Evolutionary conservation across 2,113 vertebrate genomes (phyloP).

Genomic region (Vanacampus margaritifer): DNA sequence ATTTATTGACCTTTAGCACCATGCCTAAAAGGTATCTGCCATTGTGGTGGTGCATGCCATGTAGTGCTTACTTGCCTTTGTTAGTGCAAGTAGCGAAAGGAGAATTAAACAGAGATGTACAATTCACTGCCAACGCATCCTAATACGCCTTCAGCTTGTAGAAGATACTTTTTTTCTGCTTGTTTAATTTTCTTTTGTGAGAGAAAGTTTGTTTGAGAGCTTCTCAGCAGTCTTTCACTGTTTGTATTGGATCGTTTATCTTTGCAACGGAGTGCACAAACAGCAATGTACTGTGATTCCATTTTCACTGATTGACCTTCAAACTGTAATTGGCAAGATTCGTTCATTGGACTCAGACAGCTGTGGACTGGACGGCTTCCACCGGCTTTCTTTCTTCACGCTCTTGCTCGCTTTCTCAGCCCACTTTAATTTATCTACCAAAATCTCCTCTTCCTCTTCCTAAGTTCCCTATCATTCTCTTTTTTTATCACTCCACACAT

Average conservation of each 20-base stretch:
- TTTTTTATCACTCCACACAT: not conserved
- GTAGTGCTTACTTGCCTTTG: not conserved
- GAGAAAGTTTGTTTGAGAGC: conserved; percentile 6
- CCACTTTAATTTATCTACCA: not conserved
- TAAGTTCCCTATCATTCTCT: not conserved
- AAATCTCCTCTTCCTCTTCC: conserved; percentile 8
- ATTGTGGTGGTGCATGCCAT: conserved; percentile 6
- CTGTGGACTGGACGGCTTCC: conserved; percentile 35
- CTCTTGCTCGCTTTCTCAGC: conserved; percentile 1
- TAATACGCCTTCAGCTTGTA: conserved; percentile 8
- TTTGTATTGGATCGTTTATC: conserved; percentile 34
- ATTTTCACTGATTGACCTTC: conserved; percentile 57
- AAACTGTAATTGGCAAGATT: conserved; percentile 44
- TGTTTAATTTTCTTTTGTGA: not conserved
- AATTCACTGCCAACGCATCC: not conserved
- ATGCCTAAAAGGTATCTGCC: too few relatives aligned
- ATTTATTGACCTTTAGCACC: too few relatives aligned
- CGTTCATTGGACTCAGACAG: conserved; percentile 30
- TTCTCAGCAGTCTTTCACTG: conserved; percentile 12
- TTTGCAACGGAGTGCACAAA: conserved; percentile 31
- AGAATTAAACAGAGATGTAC: not conserved
- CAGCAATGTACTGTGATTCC: conserved; percentile 42
- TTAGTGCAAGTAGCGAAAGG: conserved; percentile 2
- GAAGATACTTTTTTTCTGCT: conserved; percentile 11
- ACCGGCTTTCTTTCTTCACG: conserved; percentile 18